A percentile compares a stretch with the other conserved stretches of the same genome.
These are phyloP conservation scores for Wasmannia auropunctata DNA, from an alignment of 1,140 invertebrate genomes.

Conservation along the genomic window DNA sequence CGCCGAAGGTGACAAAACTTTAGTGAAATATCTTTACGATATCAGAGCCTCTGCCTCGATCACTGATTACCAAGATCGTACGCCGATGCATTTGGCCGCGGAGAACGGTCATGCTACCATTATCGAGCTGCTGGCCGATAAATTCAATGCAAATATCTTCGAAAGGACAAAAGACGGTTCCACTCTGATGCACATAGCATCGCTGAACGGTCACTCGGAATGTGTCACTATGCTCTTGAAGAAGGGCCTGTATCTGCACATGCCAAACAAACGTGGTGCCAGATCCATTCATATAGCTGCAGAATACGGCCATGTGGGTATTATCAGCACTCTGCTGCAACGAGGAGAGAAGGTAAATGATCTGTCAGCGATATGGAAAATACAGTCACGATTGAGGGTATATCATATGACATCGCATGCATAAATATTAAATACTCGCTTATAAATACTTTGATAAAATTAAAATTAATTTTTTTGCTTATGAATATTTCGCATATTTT, in stretches of 20 bases:
- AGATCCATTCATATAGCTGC: slow-evolving; percentile 97
- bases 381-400: not conserved
- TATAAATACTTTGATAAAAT: not conserved
- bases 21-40: slow-evolving; percentile 98
- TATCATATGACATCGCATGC: not conserved
- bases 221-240: slow-evolving; percentile 99
- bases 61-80: slow-evolving; percentile 97
- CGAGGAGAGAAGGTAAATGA: slow-evolving; percentile 95
- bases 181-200: slow-evolving; percentile 99
- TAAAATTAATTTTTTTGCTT: not conserved
- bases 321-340: slow-evolving; percentile 97
- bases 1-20: slow-evolving; percentile 96
- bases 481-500: not conserved
- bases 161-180: slow-evolving; percentile 98
- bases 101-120: slow-evolving; percentile 98
- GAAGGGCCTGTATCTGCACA: slow-evolving; percentile 99
- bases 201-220: slow-evolving; percentile 97
- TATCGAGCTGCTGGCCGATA: slow-evolving; percentile 98
- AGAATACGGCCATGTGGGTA: slow-evolving; percentile 96
- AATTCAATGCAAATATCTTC: slow-evolving; percentile 98
- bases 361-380: not conserved
- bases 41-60: slow-evolving; percentile 97
- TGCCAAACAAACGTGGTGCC: slow-evolving; percentile 99
- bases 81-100: slow-evolving; percentile 98
- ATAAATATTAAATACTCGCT: slow-evolving; percentile 35